Base-by-base conservation (phyloP, 2,113 vertebrate genomes). In the Hyperopisus bebe region DNA sequence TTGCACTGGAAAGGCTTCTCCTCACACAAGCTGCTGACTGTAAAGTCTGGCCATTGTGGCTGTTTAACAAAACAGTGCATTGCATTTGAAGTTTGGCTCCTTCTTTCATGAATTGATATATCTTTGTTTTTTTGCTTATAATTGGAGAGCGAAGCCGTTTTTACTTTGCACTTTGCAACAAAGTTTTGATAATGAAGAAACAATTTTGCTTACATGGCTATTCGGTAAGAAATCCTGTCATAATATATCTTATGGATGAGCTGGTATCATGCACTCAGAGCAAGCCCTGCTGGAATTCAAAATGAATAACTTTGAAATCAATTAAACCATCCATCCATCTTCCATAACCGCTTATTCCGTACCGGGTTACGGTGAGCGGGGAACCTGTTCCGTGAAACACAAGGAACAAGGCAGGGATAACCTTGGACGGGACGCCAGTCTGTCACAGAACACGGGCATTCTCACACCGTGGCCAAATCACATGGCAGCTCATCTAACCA, bases 191-290 rank as follows among this genome's bases (percentile, higher is more conserved):
- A 80, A 80, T 89, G 88, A 66, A 80, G 24, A 10, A 27, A 42
- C 58, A 77, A 77, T 88, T 88, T 53, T 87, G 50, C 85, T 87
- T 74, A 48, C 62, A 50, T 74, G 62, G 88, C 62, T 27, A 88
- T 42, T n/a, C 42, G 8, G 24, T 17, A 55, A 55, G 53, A 89
- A 46, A 51, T 21, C 5, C n/a, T 42, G 47, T 24, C 31, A 42
- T 5, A 74, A 10, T 66, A 31, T 27, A 53, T 53, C 50, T 53
- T 53, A 83, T 89, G 4, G 21, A 89, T 44, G 47, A 48, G 39
- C 46, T 74, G 50, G 5, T 86, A 48, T 51, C 47, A 27, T 31
- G 48, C 47, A 50, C 5, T n/a, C 46, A 24, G 50, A 42, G 53
- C 50, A 55, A 35, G 47, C 0, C 27, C 50, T 55, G 42, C 27